Evolutionary conservation across 1,140 invertebrate genomes (phyloP), one percentile per base, ranked within the genome.

Genomic region (Ceratina calcarata): DNA sequence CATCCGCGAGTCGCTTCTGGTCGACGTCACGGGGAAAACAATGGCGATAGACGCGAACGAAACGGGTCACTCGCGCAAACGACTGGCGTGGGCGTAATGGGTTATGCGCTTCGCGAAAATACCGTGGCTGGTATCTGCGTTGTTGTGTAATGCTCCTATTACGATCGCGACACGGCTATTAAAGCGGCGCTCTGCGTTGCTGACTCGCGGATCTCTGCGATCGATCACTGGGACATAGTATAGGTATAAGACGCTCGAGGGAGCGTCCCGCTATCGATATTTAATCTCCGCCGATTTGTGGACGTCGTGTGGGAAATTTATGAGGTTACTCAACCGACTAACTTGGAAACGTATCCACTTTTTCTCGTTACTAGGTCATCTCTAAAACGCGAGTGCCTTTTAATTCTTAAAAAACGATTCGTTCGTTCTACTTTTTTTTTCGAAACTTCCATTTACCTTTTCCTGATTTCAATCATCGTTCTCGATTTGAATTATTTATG

Each of bases 51-150:
- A 20, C 61, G 27, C 22, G 49, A 62, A 73, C 77, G 75, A 71
- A 74, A 65, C 82, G 69, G 70, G 55, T 79, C 75, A 74, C 82
- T 82, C 78, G 61, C 62, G 16, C 24, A 32, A 69, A 45, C 37
- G 3, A 13, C 68, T 32, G 53, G 70, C 57, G 81, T 79, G 68
- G 76, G 76, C 60, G 76, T 83, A 74, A 79, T 79, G 77, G 77
- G 68, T 83, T 84, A 67, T 79, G 76, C 68, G 68, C 72, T 79
- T 60, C 69, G 79, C 76, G 70, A 84, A 84, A 84, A 84, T 84
- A 84, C 83, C 81, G 74, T 58, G 22, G 13, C 57, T 64, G 22
- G 45, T 73, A 64, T 82, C 74, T 64, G 51, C 55, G 64, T 82
- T 82, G 82, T 60, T 45, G 82, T 60, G 82, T 58, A 83, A 83